Evolutionary conservation across 2,113 vertebrate genomes (phyloP), one percentile per base, ranked within the genome.

Genomic region (Cavia aperea): DNA sequence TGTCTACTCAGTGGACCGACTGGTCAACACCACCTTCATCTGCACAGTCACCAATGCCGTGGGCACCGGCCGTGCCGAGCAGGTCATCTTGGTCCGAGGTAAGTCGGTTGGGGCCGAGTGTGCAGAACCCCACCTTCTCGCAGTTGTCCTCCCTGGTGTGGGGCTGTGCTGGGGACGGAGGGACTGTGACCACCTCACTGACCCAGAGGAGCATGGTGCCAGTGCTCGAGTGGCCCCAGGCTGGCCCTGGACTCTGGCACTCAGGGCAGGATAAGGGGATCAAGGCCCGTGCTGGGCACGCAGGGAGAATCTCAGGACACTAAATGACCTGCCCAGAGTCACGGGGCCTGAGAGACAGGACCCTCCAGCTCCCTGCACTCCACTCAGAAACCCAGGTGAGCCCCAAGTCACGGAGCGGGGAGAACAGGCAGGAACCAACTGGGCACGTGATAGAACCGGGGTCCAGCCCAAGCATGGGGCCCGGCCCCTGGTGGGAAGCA

Each of bases 21-120:
- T 96, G 0, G 97, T 98, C 75, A 99, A 99, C 95, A 98, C 98
- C 62, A 99, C 98, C 16, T 99, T 99, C 73, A 96, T 98, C 94
- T 99, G 99, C 36, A 98, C 98, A 24, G 98, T 97, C 86, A 97
- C 78, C 63, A 99, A 98, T 56, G 96, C 97, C 0, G 97, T 98
- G 1, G 98, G 98, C 11, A 95, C 36, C 0, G 97, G 97, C 72
- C 97, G n/a, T 0, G 97, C 97, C 0, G 98, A 98, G 93, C 96
- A 98, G 96, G 90, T 97, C 1, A 79, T 97, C 86, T 12, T 98
- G 0, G 98, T 99, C 86, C 97, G 98, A 97, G 98, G 99, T 99
- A 90, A 98, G 98, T 63, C 1, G 43, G 68, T 43, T 8, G 39
- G 85, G 33, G 29, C 16, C 0, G 14, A 21, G 0, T 19, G 31